Evolutionary conservation across 1,140 invertebrate genomes (phyloP).

Genomic region (Heliconius himera): DNA sequence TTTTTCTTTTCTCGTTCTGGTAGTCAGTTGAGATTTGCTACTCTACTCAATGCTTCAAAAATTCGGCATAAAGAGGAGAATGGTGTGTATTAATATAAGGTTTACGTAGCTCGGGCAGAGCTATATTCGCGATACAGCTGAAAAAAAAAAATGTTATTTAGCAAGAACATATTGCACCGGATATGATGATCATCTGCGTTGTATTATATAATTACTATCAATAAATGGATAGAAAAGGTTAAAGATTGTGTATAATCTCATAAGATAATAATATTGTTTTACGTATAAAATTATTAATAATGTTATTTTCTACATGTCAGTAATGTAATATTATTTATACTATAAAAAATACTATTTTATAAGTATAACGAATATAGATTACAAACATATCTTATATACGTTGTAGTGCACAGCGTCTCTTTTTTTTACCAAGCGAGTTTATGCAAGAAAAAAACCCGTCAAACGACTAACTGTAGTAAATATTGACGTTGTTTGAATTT

Average conservation of each 20-base stretch:
- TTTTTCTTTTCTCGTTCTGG: no score
- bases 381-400: not conserved
- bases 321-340: no score
- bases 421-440: not conserved
- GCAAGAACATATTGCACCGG: not conserved
- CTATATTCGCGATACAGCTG: no score
- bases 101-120: fast-evolving
- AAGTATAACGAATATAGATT: not conserved
- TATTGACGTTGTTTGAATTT: constrained; percentile 1
- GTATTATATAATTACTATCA: not conserved
- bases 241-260: not conserved
- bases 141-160: not conserved
- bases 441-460: not conserved
- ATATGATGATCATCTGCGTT: not conserved
- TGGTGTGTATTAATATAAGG: no score
- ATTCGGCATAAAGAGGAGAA: no score
- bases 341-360: not conserved
- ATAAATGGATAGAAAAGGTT: not conserved
- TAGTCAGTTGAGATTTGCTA: no score
- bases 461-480: not conserved
- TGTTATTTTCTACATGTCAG: no score
- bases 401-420: not conserved
- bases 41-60: no score
- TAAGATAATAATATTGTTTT: not conserved
- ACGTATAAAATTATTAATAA: not conserved